Base-by-base conservation (phyloP, 2,797 vertebrate species). In the Paratrypauchen microcephalus region DNA sequence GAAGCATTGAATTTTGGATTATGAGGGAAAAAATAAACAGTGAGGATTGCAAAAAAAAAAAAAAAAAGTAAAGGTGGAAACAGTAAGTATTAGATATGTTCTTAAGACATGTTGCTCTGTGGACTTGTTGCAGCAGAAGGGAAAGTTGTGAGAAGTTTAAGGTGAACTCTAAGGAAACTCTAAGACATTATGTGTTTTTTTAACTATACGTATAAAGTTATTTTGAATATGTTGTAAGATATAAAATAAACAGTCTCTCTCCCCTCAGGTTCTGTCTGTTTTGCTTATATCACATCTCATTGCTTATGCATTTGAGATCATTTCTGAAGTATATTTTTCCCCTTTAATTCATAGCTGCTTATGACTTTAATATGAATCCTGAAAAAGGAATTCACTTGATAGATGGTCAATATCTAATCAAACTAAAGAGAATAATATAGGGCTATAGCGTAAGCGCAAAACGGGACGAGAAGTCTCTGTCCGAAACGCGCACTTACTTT, bases 101-200 rank as follows among this genome's bases (percentile, higher is more conserved):
- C 39, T 41, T 41, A 26, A 55, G 50, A 36, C 0, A 19, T 62
- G 54, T 21, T 39, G 56, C 72, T 67, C 32, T 68, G 71, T 23
- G 0, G 59, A 85, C 70, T 75, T 74, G 74, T 67, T 73, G 12
- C 50, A 26, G 24, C 6, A 89, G 83, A 79, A 72, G 76, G 80
- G 73, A 81, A 90, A 91, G 88, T 90, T 84, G 78, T 77, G 75
- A 60, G 69, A 62, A 62, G 60, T 62, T 41, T 23, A 32, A 74
- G 59, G 75, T 52, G 78, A 75, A n/a, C n/a, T n/a, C n/a, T 41
- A n/a, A 12, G n/a, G 36, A 13, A 64, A 45, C 41, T 45, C 4
- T 45, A 9, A 45, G 62, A 9, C 26, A 48, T 26, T 1, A 2
- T 23, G 6, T 21, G 59, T 61, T 21, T 5, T 56, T 59, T 59